Evolutionary conservation across 2,797 vertebrate species (phyloP).

Genomic region (Molossus molossus): DNA sequence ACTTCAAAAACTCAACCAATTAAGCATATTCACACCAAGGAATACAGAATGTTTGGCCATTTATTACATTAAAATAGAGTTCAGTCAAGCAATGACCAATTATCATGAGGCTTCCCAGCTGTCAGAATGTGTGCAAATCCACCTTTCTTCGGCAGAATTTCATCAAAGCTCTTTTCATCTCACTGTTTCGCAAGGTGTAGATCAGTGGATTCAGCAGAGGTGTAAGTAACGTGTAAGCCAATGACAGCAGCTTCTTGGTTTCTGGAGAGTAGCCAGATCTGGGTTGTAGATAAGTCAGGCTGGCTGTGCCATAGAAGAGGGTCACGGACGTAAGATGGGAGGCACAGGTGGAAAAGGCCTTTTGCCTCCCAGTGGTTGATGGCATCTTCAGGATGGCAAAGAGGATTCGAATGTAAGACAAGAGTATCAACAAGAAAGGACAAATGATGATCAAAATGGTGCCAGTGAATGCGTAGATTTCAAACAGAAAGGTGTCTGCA

Average conservation of each 20-base stretch:
- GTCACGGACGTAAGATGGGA: conserved; percentile 77
- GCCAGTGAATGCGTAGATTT: conserved; percentile 55
- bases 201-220: conserved; percentile 73
- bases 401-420: conserved; percentile 60
- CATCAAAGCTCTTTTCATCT: conserved; percentile 75
- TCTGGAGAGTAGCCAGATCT: conserved; percentile 67
- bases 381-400: conserved; percentile 73
- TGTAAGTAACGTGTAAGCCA: conserved; percentile 55
- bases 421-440: conserved; percentile 67
- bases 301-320: conserved; percentile 76
- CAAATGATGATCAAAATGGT: not conserved
- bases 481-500: conserved; percentile 51
- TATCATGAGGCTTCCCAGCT: not conserved
- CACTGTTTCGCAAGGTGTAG: conserved; percentile 72
- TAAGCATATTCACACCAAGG: not conserved
- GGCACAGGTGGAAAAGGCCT: conserved; percentile 86
- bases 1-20: not conserved
- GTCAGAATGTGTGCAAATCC: conserved; percentile 4
- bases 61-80: not conserved
- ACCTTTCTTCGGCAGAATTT: conserved; percentile 58
- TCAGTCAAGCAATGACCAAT: not conserved
- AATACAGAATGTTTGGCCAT: not conserved
- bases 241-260: conserved; percentile 54
- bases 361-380: conserved; percentile 76
- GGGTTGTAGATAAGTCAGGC: conserved; percentile 58